Percentiles rank a stretch among this genome's conserved stretches.
phyloP scores from a whole-genome alignment of 2,888 invertebrate genomes.

The Iphiclides podalirius region DNA sequence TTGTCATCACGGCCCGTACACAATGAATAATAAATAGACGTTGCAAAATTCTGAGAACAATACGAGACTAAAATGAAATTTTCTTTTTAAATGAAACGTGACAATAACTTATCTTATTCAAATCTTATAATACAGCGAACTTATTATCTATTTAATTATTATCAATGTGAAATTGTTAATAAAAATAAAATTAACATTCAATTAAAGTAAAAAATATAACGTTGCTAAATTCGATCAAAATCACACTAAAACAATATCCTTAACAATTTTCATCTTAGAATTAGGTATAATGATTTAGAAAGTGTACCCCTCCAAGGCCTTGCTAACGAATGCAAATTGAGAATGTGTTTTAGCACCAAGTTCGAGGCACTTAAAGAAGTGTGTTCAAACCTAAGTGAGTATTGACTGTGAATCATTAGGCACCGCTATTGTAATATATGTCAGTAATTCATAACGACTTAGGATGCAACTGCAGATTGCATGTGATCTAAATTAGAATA shows the following conservation, averaged over 20 bases:
- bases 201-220: too few relatives aligned
- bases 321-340: slow-evolving; percentile 25
- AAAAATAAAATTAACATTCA: too few relatives aligned
- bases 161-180: too few relatives aligned
- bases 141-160: too few relatives aligned
- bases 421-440: neutral
- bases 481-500: too few relatives aligned
- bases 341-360: slow-evolving; percentile 27
- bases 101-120: too few relatives aligned
- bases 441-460: neutral
- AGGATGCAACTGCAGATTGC: too few relatives aligned
- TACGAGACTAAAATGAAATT: neutral
- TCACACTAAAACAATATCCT: too few relatives aligned
- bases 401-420: neutral
- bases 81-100: neutral
- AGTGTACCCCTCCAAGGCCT: slow-evolving; percentile 7
- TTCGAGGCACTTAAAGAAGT: slow-evolving; percentile 32
- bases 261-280: too few relatives aligned
- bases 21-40: neutral
- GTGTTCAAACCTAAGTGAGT: slow-evolving; percentile 19
- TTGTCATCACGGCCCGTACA: neutral
- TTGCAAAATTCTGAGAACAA: neutral
- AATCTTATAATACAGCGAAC: too few relatives aligned
- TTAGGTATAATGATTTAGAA: slow-evolving; percentile 16
- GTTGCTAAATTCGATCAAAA: too few relatives aligned